Evolutionary conservation across 2,888 invertebrate species (phyloP).

Genomic region (Girardia tigrina): DNA sequence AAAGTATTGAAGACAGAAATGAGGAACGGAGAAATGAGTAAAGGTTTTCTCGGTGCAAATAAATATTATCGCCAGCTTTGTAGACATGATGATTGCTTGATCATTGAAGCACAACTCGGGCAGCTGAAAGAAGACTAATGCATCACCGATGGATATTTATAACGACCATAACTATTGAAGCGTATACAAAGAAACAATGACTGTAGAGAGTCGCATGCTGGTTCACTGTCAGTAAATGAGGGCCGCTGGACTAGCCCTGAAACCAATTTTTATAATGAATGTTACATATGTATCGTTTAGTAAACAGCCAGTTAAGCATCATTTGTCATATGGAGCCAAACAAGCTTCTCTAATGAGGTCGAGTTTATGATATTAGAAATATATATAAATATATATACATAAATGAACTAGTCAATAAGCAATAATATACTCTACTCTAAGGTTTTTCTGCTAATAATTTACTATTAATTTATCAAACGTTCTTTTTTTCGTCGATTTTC

Average conservation of each 20-base stretch:
- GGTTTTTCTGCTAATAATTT: too few relatives aligned
- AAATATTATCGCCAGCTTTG: conserved; percentile 20
- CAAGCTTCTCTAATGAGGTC: conserved; percentile 20
- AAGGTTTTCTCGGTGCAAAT: conserved; percentile 15
- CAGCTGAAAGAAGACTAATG: conserved; percentile 23
- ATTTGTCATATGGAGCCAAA: conserved; percentile 18
- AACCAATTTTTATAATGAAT: conserved; percentile 12
- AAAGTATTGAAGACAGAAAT: neutral
- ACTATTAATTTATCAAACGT: too few relatives aligned
- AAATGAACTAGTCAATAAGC: too few relatives aligned
- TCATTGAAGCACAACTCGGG: conserved; percentile 19
- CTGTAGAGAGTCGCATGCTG: conserved; percentile 15
- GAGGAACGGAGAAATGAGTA: neutral
- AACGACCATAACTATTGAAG: conserved; percentile 6
- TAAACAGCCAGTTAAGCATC: conserved; percentile 23
- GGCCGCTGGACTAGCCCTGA: conserved; percentile 23
- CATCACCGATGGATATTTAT: conserved; percentile 23
- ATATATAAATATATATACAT: too few relatives aligned
- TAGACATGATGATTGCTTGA: neutral
- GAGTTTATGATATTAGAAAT: conserved; percentile 17
- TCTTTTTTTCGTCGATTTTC: too few relatives aligned
- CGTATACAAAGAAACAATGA: conserved; percentile 20
- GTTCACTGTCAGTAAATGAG: conserved; percentile 16
- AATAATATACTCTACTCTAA: too few relatives aligned
- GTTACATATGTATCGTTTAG: neutral